Evolutionary conservation across 2,113 vertebrate species (phyloP).

Genomic region (Rattus norvegicus): DNA sequence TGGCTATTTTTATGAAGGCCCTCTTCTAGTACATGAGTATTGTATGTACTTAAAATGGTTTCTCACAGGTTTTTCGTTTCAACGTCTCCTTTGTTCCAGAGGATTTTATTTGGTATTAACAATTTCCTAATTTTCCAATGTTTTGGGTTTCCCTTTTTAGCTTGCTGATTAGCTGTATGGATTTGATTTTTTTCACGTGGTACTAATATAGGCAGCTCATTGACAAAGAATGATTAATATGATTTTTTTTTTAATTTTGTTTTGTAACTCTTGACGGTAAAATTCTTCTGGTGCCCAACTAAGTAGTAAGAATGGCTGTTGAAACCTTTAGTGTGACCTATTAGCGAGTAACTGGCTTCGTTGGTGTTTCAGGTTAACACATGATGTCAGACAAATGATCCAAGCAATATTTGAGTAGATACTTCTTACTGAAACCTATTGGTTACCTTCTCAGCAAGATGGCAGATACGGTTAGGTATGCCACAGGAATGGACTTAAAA

Average conservation of each 20-base stretch:
- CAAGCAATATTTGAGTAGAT: not conserved
- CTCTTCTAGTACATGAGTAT: constrained; percentile 66
- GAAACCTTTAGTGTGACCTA: not conserved
- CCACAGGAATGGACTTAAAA: not conserved
- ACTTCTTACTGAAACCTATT: not conserved
- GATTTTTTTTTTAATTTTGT: not conserved
- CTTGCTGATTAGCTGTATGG: constrained; percentile 7
- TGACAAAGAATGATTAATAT: not conserved
- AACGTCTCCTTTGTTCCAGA: not conserved
- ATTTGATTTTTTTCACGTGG: constrained; percentile 57
- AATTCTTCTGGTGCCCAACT: not conserved
- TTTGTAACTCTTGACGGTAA: not conserved
- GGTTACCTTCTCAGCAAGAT: not conserved
- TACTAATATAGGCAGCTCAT: not conserved
- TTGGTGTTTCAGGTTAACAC: not conserved
- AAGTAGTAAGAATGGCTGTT: not conserved
- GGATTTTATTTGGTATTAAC: not conserved
- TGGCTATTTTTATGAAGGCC: constrained; percentile 88
- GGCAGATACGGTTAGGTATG: not conserved
- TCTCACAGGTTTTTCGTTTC: constrained; percentile 7
- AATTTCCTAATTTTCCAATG: not conserved
- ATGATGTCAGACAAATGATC: not conserved
- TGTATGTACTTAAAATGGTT: constrained; percentile 64
- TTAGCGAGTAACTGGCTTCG: not conserved
- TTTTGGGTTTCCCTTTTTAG: not conserved